Percentiles rank a stretch among this genome's conserved stretches.
Evolutionary conservation across 2,113 vertebrate species (phyloP).

Genomic region (Oryzias curvinotus): DNA sequence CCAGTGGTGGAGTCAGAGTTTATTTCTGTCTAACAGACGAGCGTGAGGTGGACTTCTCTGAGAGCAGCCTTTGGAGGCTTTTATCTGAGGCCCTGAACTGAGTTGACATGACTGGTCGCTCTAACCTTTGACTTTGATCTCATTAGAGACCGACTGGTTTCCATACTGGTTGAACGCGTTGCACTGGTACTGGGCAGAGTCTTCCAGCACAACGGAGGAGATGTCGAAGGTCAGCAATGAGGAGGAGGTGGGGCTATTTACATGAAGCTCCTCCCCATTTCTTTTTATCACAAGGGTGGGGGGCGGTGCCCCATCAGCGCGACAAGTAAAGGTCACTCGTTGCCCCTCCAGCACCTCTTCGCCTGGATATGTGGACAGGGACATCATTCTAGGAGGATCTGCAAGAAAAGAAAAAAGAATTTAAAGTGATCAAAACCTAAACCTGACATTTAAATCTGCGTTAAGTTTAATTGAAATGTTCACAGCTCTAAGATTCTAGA

Average conservation of each 20-base stretch:
- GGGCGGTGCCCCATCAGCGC: slow-evolving; percentile 48
- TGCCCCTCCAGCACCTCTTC: slow-evolving; percentile 55
- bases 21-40: slow-evolving; percentile 26
- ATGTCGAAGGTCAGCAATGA: slow-evolving; percentile 35
- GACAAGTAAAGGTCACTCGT: slow-evolving; percentile 58
- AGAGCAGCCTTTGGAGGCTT: slow-evolving; percentile 5
- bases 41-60: slow-evolving; percentile 13
- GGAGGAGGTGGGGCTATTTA: slow-evolving; percentile 6
- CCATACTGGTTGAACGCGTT: slow-evolving; percentile 56
- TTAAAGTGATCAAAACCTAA: background rate
- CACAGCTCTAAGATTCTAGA: background rate
- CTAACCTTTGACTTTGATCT: slow-evolving; percentile 10
- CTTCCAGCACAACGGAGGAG: slow-evolving; percentile 18
- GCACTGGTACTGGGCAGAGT: slow-evolving; percentile 62
- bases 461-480: background rate
- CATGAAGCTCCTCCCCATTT: slow-evolving; percentile 57
- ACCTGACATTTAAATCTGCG: background rate
- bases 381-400: slow-evolving; percentile 70
- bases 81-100: no score
- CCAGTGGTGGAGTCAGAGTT: slow-evolving; percentile 3
- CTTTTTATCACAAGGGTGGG: slow-evolving; percentile 65
- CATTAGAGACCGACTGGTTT: slow-evolving; percentile 24
- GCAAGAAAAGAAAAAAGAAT: slow-evolving; percentile 4
- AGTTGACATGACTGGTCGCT: no score
- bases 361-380: slow-evolving; percentile 62